Evolutionary conservation across 1,140 invertebrate species (phyloP), one percentile per base, ranked within the genome.

Genomic region (Wasmannia auropunctata): DNA sequence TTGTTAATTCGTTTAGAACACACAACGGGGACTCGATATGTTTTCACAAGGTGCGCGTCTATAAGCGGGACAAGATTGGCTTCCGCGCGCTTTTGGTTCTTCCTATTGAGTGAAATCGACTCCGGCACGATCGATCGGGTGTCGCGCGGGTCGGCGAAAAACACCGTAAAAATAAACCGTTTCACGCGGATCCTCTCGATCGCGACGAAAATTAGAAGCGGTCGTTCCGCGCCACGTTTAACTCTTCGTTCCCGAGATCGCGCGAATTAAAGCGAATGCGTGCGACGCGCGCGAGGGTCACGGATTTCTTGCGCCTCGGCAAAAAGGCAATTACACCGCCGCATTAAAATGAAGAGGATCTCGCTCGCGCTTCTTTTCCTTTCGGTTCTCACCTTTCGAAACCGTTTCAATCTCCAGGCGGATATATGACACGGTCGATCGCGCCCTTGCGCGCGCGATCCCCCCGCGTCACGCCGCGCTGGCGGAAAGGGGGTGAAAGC

Each of bases 341-440:
- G 7, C 16, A n/a, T n/a, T n/a, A 3, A 58, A 31, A 19, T 58
- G 16, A 58, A 75, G 51, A 56, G 14, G 16, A 60, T 6, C 25
- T 10, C 34, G 6, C n/a, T n/a, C n/a, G 8, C 8, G 31, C 8
- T 75, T 58, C 72, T 58, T 58, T 75, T 54, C 34, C 16, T 40
- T 58, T 16, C n/a, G 51, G 8, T 25, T 58, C 34, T 31, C 34
- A 25, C n/a, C n/a, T n/a, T n/a, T 40, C 16, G 72, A 28, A 75
- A 40, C n/a, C 34, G 22, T 16, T 75, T 75, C 51, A 58, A 75
- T 49, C 28, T 65, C 43, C 19, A 65, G n/a, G 40, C 40, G 28
- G n/a, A 46, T n/a, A n/a, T n/a, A n/a, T 46, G 28, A 77, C 28
- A 65, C 43, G 43, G 40, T 79, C 40, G 40, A 65, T 76, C 46